A percentile compares a stretch with the other conserved stretches of the same genome.
Conservation (phyloP, 2,113 vertebrate genomes). For the Gadus macrocephalus region DNA sequence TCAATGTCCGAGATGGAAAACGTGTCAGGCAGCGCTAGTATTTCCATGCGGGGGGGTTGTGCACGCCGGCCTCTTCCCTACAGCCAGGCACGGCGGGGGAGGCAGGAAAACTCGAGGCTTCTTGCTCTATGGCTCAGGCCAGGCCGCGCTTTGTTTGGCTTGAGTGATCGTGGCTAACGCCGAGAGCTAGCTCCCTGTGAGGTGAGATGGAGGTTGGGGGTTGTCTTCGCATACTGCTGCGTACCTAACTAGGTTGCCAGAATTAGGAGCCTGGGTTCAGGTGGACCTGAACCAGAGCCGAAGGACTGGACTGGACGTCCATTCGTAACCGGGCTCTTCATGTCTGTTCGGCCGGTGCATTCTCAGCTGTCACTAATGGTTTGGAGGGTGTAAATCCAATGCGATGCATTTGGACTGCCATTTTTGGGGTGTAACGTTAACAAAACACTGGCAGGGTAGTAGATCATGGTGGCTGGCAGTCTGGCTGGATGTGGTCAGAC, state of each 20-base stretch:
- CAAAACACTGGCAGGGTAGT: conserved; percentile 58
- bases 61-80: not conserved
- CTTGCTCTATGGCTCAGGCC: conserved; percentile 56
- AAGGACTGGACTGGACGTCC: conserved; percentile 5
- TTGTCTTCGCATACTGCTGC: conserved; percentile 51
- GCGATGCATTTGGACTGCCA: conserved; percentile 62
- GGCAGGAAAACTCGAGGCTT: conserved; percentile 76
- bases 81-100: not conserved
- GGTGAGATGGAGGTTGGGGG: conserved; percentile 51
- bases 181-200: conserved; percentile 41
- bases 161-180: conserved; percentile 63
- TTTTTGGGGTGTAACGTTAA: conserved; percentile 71
- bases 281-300: conserved; percentile 2
- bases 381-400: conserved; percentile 57
- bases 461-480: conserved; percentile 34
- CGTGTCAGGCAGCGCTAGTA: not conserved
- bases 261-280: conserved; percentile 32
- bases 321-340: not conserved
- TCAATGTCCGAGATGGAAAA: conserved; percentile 1
- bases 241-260: conserved; percentile 39
- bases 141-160: conserved; percentile 97
- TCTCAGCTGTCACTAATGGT: conserved; percentile 66
- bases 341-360: conserved; percentile 40
- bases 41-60: not conserved
- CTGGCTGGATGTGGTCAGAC: conserved; percentile 32